Conservation (phyloP, 2,888 invertebrate species). For the Cactoblastis cactorum region DNA sequence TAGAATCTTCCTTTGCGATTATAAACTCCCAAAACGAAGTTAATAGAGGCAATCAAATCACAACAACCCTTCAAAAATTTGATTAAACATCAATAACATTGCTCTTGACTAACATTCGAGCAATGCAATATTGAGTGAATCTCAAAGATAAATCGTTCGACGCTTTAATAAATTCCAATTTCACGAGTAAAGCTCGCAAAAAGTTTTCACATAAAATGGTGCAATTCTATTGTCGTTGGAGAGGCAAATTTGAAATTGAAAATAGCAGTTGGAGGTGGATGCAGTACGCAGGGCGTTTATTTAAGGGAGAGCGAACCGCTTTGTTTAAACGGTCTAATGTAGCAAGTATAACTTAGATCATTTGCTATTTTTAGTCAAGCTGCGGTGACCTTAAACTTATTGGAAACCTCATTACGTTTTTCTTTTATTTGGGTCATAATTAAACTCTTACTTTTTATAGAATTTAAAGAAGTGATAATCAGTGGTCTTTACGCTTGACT, state of each 20-base stretch:
- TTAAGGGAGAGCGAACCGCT: conserved; percentile 42
- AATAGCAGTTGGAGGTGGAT: conserved; percentile 54
- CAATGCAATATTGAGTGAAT: neutral
- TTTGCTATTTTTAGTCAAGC: conserved; percentile 27
- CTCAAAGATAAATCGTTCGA: conserved; percentile 25
- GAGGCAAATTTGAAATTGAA: conserved; percentile 70
- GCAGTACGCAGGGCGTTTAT: conserved; percentile 45
- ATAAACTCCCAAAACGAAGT: no score
- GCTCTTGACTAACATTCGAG: neutral
- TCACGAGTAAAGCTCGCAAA: conserved; percentile 47
- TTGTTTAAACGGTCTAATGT: conserved; percentile 59
- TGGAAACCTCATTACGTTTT: neutral
- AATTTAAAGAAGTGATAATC: no score
- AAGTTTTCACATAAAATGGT: conserved; percentile 55
- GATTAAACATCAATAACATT: neutral
- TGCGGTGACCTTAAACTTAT: neutral
- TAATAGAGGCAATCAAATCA: no score
- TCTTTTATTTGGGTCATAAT: neutral
- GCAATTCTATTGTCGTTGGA: conserved; percentile 58
- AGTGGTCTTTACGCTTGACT: no score
- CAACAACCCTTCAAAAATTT: no score
- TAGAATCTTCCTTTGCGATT: no score
- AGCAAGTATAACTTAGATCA: conserved; percentile 54
- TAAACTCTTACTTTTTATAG: neutral
- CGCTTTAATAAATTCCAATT: conserved; percentile 41